Evolutionary conservation across 2,888 invertebrate species (phyloP).

Genomic region (Lochmaea crataegi): DNA sequence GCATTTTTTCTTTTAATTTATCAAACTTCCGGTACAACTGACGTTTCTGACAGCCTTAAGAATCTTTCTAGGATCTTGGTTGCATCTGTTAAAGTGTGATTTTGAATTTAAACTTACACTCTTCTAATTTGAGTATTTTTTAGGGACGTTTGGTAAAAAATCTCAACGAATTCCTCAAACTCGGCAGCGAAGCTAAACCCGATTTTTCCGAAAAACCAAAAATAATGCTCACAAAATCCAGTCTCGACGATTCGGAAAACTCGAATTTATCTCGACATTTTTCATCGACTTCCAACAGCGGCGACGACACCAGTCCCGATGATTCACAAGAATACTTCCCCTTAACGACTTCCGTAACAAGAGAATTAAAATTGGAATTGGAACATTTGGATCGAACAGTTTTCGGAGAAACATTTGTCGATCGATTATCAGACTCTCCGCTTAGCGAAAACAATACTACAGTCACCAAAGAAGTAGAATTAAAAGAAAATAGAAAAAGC

Average conservation of each 20-base stretch:
- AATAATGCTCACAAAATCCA: conserved; percentile 66
- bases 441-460: conserved; percentile 48
- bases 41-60: no score
- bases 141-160: conserved; percentile 74
- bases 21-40: no score
- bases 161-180: conserved; percentile 85
- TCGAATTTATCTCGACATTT: conserved; percentile 56
- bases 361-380: conserved; percentile 83
- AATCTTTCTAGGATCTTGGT: no score
- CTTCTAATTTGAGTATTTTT: neutral
- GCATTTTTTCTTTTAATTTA: no score
- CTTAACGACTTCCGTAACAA: conserved; percentile 88
- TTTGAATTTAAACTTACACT: no score
- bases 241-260: conserved; percentile 67
- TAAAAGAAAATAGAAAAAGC: conserved; percentile 64
- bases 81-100: no score
- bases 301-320: conserved; percentile 79
- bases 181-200: conserved; percentile 76
- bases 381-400: conserved; percentile 88
- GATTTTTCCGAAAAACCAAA: conserved; percentile 63
- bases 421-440: conserved; percentile 55
- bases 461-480: conserved; percentile 37
- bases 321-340: conserved; percentile 87
- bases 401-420: conserved; percentile 72
- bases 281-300: conserved; percentile 59